Percentiles rank a stretch among this genome's conserved stretches.
Conservation (phyloP, 2,888 invertebrate species). For the Ditylenchus weischeri region DNA sequence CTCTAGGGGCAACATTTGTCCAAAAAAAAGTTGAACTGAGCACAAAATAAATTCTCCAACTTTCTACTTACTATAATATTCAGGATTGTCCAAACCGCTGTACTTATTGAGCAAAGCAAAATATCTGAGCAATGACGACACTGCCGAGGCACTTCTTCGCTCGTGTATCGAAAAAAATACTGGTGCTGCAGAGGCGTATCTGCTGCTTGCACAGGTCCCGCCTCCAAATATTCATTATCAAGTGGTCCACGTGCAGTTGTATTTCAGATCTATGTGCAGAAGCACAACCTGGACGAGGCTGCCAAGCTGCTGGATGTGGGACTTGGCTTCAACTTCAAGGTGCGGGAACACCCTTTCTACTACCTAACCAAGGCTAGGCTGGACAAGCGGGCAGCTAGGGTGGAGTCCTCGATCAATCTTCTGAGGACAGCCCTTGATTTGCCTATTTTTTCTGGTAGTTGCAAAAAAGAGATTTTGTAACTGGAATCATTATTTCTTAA, state of each 20-base stretch:
- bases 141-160: constrained; percentile 72
- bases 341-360: constrained; percentile 84
- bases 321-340: constrained; percentile 84
- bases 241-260: no score
- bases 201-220: constrained; percentile 71
- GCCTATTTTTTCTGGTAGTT: constrained; percentile 63
- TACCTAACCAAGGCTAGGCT: constrained; percentile 81
- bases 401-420: constrained; percentile 73
- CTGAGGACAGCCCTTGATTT: constrained; percentile 74
- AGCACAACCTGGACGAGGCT: constrained; percentile 63
- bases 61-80: not conserved
- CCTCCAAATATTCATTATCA: not conserved
- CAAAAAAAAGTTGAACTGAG: no score
- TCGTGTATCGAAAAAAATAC: constrained; percentile 73
- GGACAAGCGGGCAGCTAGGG: constrained; percentile 72
- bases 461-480: not conserved
- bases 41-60: no score
- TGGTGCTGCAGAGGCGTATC: constrained; percentile 77
- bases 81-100: constrained; percentile 36
- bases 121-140: constrained; percentile 72
- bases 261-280: constrained; percentile 48
- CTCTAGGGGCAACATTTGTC: no score
- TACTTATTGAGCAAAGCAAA: constrained; percentile 76
- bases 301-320: constrained; percentile 82
- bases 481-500: not conserved